These are phyloP conservation scores for rat (Rattus norvegicus) DNA, from an alignment of 2,113 vertebrate genomes.

Conservation along the genomic window GRCr8 NC_086022.1:172054001-172054500, in stretches of 20 bases:
- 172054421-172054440: neutral
- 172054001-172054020: constrained; percentile 23
- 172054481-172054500: neutral
- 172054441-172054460: neutral
- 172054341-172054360: neutral
- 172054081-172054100: too few relatives aligned
- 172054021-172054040: constrained; percentile 4
- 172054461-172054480: neutral
- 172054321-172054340: constrained; percentile 28
- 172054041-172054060: neutral
- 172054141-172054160: constrained; percentile 92
- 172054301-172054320: neutral
- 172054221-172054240: constrained; percentile 96
- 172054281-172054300: constrained; percentile 87
- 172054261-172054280: constrained; percentile 82
- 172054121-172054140: neutral
- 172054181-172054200: constrained; percentile 94
- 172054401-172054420: neutral
- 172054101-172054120: too few relatives aligned
- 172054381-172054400: neutral
- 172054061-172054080: neutral
- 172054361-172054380: constrained; percentile 11
- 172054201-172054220: constrained; percentile 97
- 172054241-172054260: constrained; percentile 92
- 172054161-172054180: constrained; percentile 92